Base-by-base conservation (phyloP, 2,797 vertebrate species). In the Muraenolepis orangiensis region DNA sequence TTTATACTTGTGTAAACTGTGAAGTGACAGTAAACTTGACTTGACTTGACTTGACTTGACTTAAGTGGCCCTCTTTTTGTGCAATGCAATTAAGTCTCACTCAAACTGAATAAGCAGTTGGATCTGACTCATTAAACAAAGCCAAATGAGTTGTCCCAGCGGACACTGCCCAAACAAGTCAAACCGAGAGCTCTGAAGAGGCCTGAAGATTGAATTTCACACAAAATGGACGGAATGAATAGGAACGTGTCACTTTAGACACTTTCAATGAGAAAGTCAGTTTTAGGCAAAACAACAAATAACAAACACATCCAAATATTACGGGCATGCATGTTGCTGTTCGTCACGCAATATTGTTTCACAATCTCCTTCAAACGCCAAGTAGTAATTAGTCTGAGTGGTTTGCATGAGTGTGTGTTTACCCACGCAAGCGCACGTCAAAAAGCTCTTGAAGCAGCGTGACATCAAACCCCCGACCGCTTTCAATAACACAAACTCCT, bases 121-220 rank as follows among this genome's bases (percentile, higher is more conserved):
- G 78, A 87, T 78, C 81, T 82, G 74, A 87, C 76, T 86, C 81
- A 84, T 86, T 84, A 84, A 79, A 73, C 40, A 2, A 23, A 76
- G 76, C 72, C 77, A 80, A 84, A 85, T 79, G 73, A 75, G 68
- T 78, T 79, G 75, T 81, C 80, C 75, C 81, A 77, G 42, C 20
- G 32, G 72, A 61, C 30, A 73, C 36, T 74, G 71, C 80, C 77
- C 70, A 75, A n/a, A 51, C 26, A 16, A 31, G 75, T 74, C 70
- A 80, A 80, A 81, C 31, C 26, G 66, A 68, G 66, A 82, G 81
- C 76, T 69, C 75, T 42, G 78, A 78, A 46, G 77, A 74, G 69
- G 51, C 74, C 80, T 72, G 36, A 26, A 72, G 82, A 87, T 84
- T 84, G 85, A 72, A 83, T 86, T 86, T 74, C 69, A 75, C 81